Conservation (phyloP, 1,140 invertebrate genomes). For the Drosophila littoralis region DNA sequence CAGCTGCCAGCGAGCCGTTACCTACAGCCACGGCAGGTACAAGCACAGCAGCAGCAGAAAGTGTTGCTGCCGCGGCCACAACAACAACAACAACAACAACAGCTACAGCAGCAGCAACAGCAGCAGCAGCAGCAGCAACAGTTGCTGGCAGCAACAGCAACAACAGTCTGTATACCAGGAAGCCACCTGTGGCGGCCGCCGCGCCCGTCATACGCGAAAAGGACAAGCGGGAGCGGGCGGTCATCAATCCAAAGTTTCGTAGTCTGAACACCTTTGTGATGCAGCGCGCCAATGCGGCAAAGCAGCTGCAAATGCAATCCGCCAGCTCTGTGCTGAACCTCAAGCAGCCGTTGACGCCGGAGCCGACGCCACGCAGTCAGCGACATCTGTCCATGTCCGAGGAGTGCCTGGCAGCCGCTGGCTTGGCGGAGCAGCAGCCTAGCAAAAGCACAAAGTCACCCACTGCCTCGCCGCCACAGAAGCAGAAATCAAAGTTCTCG, state of each 20-base stretch:
- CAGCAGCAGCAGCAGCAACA: conserved; percentile 5
- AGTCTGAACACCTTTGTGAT: conserved; percentile 83
- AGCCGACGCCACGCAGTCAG: conserved; percentile 86
- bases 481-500: conserved; percentile 90
- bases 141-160: conserved; percentile 76
- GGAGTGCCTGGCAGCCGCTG: conserved; percentile 86
- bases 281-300: conserved; percentile 75
- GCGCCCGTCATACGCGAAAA: conserved; percentile 90
- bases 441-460: conserved; percentile 57
- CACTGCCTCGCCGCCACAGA: conserved; percentile 85
- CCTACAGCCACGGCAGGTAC: conserved; percentile 60
- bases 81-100: conserved; percentile 24
- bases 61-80: conserved; percentile 6
- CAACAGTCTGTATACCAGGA: conserved; percentile 85
- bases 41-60: conserved; percentile 49
- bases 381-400: conserved; percentile 89
- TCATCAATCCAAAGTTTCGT: conserved; percentile 88
- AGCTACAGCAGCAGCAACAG: conserved; percentile 32
- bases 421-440: conserved; percentile 67
- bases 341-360: conserved; percentile 84
- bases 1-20: conserved; percentile 9
- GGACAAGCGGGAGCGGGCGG: conserved; percentile 89
- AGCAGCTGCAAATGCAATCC: conserved; percentile 74
- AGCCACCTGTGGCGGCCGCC: conserved; percentile 86
- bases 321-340: conserved; percentile 76